phyloP scores from a whole-genome alignment of 2,797 vertebrate species.

The Sebastiscus tertius region DNA sequence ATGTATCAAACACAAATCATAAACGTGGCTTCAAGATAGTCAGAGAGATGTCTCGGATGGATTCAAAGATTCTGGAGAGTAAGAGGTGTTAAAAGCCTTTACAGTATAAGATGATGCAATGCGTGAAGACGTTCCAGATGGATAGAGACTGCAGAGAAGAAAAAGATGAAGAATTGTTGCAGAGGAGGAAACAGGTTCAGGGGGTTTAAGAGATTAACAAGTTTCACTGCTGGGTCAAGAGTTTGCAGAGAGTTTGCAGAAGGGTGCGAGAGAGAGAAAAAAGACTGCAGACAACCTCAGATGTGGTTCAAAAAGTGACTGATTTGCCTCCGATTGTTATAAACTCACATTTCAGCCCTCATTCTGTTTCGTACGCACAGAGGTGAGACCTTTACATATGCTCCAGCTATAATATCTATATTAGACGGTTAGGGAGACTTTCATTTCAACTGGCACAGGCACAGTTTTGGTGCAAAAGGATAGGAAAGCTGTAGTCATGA shows the following conservation, averaged over 20 bases:
- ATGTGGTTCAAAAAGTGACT: background rate
- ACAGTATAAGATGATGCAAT: constrained; percentile 18
- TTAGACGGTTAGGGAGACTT: background rate
- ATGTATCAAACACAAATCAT: constrained; percentile 21
- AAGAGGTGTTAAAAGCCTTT: constrained; percentile 20
- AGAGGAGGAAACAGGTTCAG: constrained; percentile 45
- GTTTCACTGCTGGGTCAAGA: constrained; percentile 50
- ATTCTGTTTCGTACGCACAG: background rate
- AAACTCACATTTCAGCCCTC: background rate
- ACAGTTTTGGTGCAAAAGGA: background rate
- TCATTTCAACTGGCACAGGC: background rate
- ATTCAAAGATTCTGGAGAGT: constrained; percentile 9
- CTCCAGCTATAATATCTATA: background rate
- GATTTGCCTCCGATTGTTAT: background rate
- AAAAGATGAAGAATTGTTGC: constrained; percentile 49
- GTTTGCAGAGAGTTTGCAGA: constrained; percentile 40
- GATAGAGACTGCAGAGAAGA: constrained; percentile 3
- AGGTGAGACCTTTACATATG: background rate
- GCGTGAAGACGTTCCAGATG: constrained; percentile 35
- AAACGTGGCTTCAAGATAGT: background rate
- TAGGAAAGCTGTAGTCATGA: background rate
- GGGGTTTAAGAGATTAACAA: constrained; percentile 54
- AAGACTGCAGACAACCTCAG: constrained; percentile 2
- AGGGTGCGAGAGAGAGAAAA: background rate
- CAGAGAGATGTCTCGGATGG: background rate